Evolutionary conservation across 2,113 vertebrate genomes (phyloP).

Genomic region (Apodemus sylvaticus): DNA sequence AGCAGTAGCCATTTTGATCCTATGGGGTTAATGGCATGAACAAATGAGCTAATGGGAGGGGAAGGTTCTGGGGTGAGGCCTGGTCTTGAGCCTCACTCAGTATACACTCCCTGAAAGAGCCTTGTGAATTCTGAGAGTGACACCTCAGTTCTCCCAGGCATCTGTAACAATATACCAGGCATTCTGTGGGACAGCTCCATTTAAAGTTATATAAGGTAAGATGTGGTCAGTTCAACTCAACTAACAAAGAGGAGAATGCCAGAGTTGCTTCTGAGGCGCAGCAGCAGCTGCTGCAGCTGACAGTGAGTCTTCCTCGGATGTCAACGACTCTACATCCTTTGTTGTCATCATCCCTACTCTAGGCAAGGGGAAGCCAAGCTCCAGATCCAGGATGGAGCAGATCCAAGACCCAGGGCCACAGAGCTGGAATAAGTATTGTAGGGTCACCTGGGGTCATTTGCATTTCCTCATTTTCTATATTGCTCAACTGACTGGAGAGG

Average conservation of each 20-base stretch:
- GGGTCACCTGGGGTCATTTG: not conserved
- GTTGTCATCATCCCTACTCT: not conserved
- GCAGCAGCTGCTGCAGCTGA: not conserved
- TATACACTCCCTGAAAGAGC: not conserved
- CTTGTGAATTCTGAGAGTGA: not conserved
- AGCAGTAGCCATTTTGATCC: no score
- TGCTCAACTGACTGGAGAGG: not conserved
- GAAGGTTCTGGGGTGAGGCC: not conserved
- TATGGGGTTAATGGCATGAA: not conserved
- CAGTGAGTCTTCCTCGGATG: not conserved
- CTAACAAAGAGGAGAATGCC: not conserved
- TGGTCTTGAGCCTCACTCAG: not conserved
- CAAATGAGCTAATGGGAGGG: not conserved
- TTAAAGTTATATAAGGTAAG: not conserved
- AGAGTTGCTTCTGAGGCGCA: not conserved
- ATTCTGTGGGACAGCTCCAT: no score
- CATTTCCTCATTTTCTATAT: not conserved
- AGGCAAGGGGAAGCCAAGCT: not conserved
- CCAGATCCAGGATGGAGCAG: not conserved
- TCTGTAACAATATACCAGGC: no score
- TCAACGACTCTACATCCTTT: not conserved
- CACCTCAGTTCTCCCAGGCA: not conserved
- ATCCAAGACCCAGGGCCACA: not conserved
- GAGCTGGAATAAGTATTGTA: not conserved
- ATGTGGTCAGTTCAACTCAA: not conserved